These are phyloP conservation scores for Naja naja DNA, from an alignment of 2,113 vertebrate genomes.

Conservation along the genomic window DNA sequence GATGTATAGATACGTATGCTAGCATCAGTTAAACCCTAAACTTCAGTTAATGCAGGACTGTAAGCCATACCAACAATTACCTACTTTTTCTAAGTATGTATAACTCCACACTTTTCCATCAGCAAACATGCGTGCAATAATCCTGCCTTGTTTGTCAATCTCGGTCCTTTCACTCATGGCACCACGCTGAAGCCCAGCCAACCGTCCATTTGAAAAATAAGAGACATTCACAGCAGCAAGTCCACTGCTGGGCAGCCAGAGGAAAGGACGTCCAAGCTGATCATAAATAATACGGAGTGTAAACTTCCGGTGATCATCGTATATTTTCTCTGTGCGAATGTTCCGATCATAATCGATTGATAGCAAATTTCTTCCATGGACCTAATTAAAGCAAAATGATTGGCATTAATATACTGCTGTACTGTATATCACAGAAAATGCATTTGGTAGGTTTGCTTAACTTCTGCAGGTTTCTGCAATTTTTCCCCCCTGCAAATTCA, in stretches of 20 bases:
- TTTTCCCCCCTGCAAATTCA: neutral
- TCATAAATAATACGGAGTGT: constrained; percentile 96
- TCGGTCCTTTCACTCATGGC: constrained; percentile 96
- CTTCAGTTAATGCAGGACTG: neutral
- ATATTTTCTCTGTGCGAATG: constrained; percentile 97
- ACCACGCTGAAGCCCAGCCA: constrained; percentile 91
- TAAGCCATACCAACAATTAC: constrained; percentile 29
- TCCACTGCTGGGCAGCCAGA: constrained; percentile 96
- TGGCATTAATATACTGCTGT: neutral
- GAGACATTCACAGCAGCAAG: constrained; percentile 95
- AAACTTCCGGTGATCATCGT: constrained; percentile 97
- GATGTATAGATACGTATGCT: accelerated
- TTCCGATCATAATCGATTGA: constrained; percentile 98
- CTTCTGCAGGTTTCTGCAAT: neutral
- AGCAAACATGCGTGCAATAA: constrained; percentile 89
- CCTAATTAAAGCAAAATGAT: constrained; percentile 67
- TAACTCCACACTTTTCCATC: constrained; percentile 99
- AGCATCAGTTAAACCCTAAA: neutral
- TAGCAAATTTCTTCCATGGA: constrained; percentile 92
- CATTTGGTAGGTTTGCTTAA: neutral
- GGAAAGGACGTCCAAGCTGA: constrained; percentile 90
- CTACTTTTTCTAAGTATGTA: constrained; percentile 94
- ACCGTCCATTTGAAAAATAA: constrained; percentile 87
- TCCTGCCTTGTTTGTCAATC: constrained; percentile 89
- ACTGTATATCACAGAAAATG: neutral